Conservation (phyloP, 37 sponge, comb jelly and placozoan genomes). For the Halisarca cf. caerulea region DNA sequence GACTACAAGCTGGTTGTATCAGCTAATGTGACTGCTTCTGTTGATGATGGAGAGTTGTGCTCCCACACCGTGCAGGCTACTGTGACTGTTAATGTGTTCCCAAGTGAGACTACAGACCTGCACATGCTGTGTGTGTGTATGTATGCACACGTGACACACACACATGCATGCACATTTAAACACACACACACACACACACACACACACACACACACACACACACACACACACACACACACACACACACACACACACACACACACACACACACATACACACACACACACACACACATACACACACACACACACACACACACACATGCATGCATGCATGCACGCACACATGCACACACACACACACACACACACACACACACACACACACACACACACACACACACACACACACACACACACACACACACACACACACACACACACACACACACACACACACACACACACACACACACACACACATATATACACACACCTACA, state of each 20-base stretch:
- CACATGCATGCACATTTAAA: neutral
- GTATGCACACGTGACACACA: neutral
- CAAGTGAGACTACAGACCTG: too few relatives aligned
- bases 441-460: neutral
- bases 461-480: neutral
- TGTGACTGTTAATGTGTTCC: too few relatives aligned
- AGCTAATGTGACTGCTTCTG: too few relatives aligned
- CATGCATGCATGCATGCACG: too few relatives aligned
- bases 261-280: neutral
- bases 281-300: slow-evolving; percentile 27
- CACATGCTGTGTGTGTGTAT: too few relatives aligned
- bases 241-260: neutral
- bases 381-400: neutral
- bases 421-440: slow-evolving; percentile 5
- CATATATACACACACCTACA: slow-evolving; percentile 18
- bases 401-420: slow-evolving; percentile 24
- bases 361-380: neutral
- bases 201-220: slow-evolving; percentile 31
- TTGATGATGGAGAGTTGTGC: too few relatives aligned
- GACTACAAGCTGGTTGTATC: too few relatives aligned
- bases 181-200: neutral
- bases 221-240: slow-evolving; percentile 26
- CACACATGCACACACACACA: neutral
- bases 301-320: too few relatives aligned
- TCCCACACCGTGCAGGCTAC: too few relatives aligned